Conservation (phyloP, 2,113 vertebrate species). For the Hipposideros armiger region DNA sequence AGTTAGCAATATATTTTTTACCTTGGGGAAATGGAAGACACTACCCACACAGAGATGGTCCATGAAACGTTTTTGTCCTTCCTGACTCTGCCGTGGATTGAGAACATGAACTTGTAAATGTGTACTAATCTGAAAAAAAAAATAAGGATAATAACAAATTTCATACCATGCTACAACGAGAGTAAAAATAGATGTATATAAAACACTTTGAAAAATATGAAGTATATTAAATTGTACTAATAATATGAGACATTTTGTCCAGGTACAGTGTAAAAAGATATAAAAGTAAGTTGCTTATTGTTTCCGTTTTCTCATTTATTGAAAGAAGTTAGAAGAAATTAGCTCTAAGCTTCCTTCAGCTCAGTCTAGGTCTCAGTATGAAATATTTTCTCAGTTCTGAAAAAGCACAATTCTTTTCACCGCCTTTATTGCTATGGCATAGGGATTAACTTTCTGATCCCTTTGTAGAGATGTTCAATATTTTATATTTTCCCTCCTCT, state of each 20-base stretch:
- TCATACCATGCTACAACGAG: not conserved
- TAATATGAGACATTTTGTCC: not conserved
- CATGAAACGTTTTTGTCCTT: not conserved
- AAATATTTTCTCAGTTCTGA: not conserved
- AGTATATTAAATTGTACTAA: conserved; percentile 10
- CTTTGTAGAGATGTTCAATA: not conserved
- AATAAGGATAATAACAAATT: not conserved
- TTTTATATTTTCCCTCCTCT: not conserved
- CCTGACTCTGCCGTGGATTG: not conserved
- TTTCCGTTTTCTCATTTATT: conserved; percentile 35
- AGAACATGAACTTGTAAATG: not conserved
- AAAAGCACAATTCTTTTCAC: not conserved
- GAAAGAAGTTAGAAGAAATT: not conserved
- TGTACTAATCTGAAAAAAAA: not conserved
- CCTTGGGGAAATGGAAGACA: not conserved
- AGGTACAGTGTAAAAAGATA: not conserved
- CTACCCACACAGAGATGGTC: not conserved
- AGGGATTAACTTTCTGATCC: not conserved
- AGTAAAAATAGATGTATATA: not conserved
- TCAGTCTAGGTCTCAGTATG: not conserved
- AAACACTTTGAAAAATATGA: conserved; percentile 38
- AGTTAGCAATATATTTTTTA: not conserved
- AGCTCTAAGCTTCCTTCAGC: not conserved
- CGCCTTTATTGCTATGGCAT: not conserved
- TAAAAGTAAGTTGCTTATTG: not conserved